phyloP scores from a whole-genome alignment of 2,888 invertebrate genomes.

The Marasmarcha lunaedactyla region DNA sequence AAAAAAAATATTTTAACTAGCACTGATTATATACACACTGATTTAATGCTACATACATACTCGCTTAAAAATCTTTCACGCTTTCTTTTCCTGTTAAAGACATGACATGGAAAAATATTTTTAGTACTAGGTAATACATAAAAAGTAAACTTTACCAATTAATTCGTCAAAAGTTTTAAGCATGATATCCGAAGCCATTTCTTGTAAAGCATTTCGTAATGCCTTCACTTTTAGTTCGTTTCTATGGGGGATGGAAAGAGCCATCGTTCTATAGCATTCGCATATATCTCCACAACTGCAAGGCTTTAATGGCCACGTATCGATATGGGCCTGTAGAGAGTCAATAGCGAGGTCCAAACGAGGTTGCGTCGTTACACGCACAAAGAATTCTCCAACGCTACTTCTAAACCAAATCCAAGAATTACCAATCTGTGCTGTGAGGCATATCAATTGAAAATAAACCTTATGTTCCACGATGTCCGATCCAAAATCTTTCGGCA shows the following conservation, averaged over 20 bases:
- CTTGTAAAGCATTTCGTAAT: constrained; percentile 42
- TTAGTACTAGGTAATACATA: constrained; percentile 1
- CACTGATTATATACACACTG: too few relatives aligned
- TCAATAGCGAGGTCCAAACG: constrained; percentile 52
- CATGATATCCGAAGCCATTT: constrained; percentile 47
- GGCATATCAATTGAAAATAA: constrained; percentile 44
- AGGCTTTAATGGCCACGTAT: constrained; percentile 45
- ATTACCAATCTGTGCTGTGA: constrained; percentile 42
- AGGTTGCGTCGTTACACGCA: constrained; percentile 46
- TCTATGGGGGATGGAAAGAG: constrained; percentile 45
- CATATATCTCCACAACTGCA: constrained; percentile 53
- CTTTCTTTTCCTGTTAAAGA: too few relatives aligned
- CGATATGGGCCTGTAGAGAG: constrained; percentile 36
- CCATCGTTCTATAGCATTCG: constrained; percentile 48
- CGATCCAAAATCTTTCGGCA: constrained; percentile 35
- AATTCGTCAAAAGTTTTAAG: constrained; percentile 43
- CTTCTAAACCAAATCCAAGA: constrained; percentile 56
- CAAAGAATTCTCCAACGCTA: constrained; percentile 48
- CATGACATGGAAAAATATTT: background rate
- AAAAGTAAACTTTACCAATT: too few relatives aligned
- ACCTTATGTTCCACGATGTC: constrained; percentile 40
- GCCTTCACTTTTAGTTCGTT: constrained; percentile 52
- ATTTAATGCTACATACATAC: too few relatives aligned
- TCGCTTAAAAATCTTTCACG: too few relatives aligned
- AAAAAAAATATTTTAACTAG: too few relatives aligned